Evolutionary conservation across 2,797 vertebrate species (phyloP), one percentile per base, ranked within the genome.

Genomic region (Dicrostonyx torquatus): DNA sequence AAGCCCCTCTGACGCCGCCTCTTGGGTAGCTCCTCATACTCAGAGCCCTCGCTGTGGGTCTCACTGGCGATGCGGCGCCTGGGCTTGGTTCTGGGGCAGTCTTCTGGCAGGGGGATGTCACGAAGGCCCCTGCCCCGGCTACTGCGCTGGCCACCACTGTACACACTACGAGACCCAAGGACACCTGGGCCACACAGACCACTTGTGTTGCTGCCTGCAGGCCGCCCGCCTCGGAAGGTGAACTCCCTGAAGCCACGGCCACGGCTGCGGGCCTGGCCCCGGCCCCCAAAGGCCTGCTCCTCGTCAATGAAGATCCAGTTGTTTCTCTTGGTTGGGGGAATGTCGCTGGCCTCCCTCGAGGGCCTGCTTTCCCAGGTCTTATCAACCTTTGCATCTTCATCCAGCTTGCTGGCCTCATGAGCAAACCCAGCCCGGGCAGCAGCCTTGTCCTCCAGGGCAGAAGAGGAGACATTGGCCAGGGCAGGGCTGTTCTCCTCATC

Each of bases 291-390:
- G 12, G 99, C 99, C 94, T 99, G 99, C 11, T 99, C 99, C 97
- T 99, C 99, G 10, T 99, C 99, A 0, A 99, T 99, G 85, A 99
- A 99, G 95, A 99, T 99, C 99, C 99, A 99, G 98, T 99, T 99
- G 97, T 99, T 99, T 86, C 99, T 99, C 83, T 99, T 99, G 0
- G 99, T 99, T 0, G 98, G 98, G 34, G 99, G 98, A 0, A 98
- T 92, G n/a, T 99, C 99, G 0, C 97, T 91, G 5, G 95, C 97
- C 64, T 99, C 99, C 93, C 98, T 98, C 17, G 98, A 98, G 5
- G 97, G 95, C 88, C 99, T 99, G 55, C 3, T 97, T 40, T 99
- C 99, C 99, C 99, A 99, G 77, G 96, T 53, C 97, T 96, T 99
- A 90, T 99, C 99, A 13, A 98, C 98, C 43, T 98, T 98, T 68